phyloP scores from a whole-genome alignment of 2,888 invertebrate species.

The Bedellia somnulentella region DNA sequence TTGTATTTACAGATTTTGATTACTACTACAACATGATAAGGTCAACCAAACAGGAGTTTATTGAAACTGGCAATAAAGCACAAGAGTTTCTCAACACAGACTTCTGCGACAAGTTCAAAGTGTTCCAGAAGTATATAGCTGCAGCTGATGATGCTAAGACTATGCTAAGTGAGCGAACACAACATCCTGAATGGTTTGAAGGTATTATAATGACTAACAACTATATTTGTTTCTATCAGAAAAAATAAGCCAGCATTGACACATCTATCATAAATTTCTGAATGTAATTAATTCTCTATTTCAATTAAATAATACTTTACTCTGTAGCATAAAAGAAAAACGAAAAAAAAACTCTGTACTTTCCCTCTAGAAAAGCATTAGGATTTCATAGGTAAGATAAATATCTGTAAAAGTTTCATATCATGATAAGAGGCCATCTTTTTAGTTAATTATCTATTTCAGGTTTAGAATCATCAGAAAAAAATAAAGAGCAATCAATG shows the following conservation, averaged over 20 bases:
- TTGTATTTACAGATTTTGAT: slow-evolving; percentile 71
- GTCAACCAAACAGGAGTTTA: slow-evolving; percentile 67
- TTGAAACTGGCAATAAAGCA: slow-evolving; percentile 71
- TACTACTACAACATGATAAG: slow-evolving; percentile 70
- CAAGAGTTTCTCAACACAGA: slow-evolving; percentile 75
- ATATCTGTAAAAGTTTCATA: too few species aligned
- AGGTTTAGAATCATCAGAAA: slow-evolving; percentile 66
- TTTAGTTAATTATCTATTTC: too few species aligned
- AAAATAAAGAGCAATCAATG: slow-evolving; percentile 84
- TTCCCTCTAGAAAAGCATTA: too few species aligned
- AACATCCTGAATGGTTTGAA: slow-evolving; percentile 81
- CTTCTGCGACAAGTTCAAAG: slow-evolving; percentile 48
- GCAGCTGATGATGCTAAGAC: slow-evolving; percentile 59
- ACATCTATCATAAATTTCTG: too few species aligned
- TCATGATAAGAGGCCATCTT: too few species aligned
- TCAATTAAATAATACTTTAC: too few species aligned
- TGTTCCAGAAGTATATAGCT: slow-evolving; percentile 41
- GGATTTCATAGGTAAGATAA: too few species aligned
- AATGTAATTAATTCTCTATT: too few species aligned
- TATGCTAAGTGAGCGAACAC: slow-evolving; percentile 60
- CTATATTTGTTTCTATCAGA: too few species aligned
- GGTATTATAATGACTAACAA: slow-evolving; percentile 52
- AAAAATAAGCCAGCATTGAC: too few species aligned
- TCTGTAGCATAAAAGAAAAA: too few species aligned
- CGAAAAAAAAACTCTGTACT: too few species aligned